Evolutionary conservation across 2,113 vertebrate genomes (phyloP).

Genomic region (Athene noctua): DNA sequence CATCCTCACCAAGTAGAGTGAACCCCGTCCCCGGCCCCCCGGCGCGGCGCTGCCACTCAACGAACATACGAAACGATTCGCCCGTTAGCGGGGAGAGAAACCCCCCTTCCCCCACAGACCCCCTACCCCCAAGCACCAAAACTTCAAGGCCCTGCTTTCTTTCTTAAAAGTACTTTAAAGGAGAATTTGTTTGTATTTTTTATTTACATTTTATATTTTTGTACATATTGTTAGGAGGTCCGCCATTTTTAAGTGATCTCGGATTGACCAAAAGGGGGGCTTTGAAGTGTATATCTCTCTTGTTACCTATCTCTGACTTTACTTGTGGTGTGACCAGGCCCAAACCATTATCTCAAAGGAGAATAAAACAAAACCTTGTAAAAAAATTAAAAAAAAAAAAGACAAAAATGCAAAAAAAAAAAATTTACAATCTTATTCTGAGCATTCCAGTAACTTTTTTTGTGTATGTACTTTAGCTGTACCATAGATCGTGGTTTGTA

Average conservation of each 20-base stretch:
- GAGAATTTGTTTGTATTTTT: conserved; percentile 99
- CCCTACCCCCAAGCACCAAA: conserved; percentile 18
- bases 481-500: conserved; percentile 84
- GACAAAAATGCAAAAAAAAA: conserved; percentile 75
- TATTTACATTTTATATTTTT: conserved; percentile 99
- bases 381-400: too few relatives aligned
- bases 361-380: conserved; percentile 68
- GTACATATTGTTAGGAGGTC: conserved; percentile 96
- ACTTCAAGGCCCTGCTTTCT: conserved; percentile 86
- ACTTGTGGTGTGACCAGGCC: conserved; percentile 90
- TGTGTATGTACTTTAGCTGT: conserved; percentile 86
- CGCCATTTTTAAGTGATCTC: conserved; percentile 86
- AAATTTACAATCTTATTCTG: conserved; percentile 81
- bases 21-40: neutral
- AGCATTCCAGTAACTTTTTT: conserved; percentile 95
- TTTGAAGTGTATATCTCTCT: conserved; percentile 85
- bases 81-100: neutral
- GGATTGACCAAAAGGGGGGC: conserved; percentile 87
- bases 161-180: conserved; percentile 87
- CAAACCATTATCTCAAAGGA: conserved; percentile 78
- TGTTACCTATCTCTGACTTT: conserved; percentile 81
- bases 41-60: conserved; percentile 47
- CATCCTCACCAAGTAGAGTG: conserved; percentile 79
- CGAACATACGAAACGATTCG: conserved; percentile 18
- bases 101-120: too few relatives aligned